A percentile compares a stretch with the other conserved stretches of the same genome.
Evolutionary conservation across 2,113 vertebrate species (phyloP).

Genomic region (Lophochroa leadbeateri): DNA sequence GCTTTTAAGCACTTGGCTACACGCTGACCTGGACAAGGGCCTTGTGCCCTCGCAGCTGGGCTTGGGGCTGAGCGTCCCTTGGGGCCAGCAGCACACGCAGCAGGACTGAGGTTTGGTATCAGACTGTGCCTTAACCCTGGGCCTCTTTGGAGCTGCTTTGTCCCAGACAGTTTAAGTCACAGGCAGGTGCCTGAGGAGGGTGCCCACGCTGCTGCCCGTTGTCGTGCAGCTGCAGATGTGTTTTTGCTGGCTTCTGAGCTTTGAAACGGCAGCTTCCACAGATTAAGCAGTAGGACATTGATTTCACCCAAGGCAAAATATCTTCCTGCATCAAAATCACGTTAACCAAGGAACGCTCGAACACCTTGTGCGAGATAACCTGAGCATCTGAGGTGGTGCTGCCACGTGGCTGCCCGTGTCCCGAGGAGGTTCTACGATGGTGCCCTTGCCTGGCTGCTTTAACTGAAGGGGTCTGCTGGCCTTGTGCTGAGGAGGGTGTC

Average conservation of each 20-base stretch:
- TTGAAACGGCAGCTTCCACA: background rate
- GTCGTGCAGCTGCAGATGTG: background rate
- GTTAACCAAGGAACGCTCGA: background rate
- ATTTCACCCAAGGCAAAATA: background rate
- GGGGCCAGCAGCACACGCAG: rapidly evolving
- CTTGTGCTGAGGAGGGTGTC: background rate
- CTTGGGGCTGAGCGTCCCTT: background rate
- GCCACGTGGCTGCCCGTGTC: rapidly evolving
- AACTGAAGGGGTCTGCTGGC: background rate
- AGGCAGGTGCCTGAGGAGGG: background rate
- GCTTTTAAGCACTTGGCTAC: background rate
- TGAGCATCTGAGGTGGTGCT: rapidly evolving
- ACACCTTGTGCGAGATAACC: background rate
- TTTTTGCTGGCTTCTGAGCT: background rate
- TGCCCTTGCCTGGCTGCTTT: background rate
- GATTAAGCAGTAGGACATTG: background rate
- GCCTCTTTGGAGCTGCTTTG: background rate
- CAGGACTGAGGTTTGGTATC: rapidly evolving
- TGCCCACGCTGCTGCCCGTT: background rate
- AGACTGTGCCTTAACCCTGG: background rate
- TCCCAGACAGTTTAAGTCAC: rapidly evolving
- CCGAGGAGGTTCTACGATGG: rapidly evolving
- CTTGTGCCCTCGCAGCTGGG: background rate
- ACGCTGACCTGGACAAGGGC: rapidly evolving
- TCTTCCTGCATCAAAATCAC: background rate